Evolutionary conservation across 1,140 invertebrate genomes (phyloP), one percentile per base, ranked within the genome.

Genomic region (Bombus ignitus): DNA sequence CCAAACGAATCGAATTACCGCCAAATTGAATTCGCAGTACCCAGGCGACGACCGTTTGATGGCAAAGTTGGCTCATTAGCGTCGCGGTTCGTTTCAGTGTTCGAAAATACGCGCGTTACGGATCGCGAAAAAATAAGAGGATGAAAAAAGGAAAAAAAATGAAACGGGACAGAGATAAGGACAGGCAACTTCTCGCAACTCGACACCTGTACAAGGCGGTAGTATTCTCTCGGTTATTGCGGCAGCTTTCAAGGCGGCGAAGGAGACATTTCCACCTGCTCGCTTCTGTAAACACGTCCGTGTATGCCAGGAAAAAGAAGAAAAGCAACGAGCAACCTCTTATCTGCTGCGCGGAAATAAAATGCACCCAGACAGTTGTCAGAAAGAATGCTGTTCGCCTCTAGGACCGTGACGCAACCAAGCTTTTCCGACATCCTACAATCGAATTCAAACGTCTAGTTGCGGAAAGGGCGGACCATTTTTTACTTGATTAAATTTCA

Each of bases 241-340:
- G 74, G 76, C 76, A 75, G 71, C 79, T 88, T 87, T 87, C 78
- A 83, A 89, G 83, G 73, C 81, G 83, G 85, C 85, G 57, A 65
- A 83, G 47, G 85, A 80, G 73, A 78, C 47, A 42, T 66, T 73
- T 78, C 88, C 70, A 81, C 80, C 71, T 57, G 59, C 75, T 62
- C 77, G 87, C 81, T 53, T 80, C 82, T 78, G 82, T 81, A 80
- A 85, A 88, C 86, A 65, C 76, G 70, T 83, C 39, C 59, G 22
- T 25, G 39, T 74, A 32, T 37, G 71, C 75, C 59, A 57, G 71
- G 70, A 78, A 76, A 72, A 59, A 72, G 66, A 42, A 75, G 76
- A 87, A 87, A 86, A 84, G 76, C 73, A 88, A 73, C 75, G 65
- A 73, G 53, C 65, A 68, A 25, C 68, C 77, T 81, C 88, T 88